These are phyloP conservation scores for Otis tarda DNA, from an alignment of 2,113 vertebrate genomes.

Conservation along the genomic window DNA sequence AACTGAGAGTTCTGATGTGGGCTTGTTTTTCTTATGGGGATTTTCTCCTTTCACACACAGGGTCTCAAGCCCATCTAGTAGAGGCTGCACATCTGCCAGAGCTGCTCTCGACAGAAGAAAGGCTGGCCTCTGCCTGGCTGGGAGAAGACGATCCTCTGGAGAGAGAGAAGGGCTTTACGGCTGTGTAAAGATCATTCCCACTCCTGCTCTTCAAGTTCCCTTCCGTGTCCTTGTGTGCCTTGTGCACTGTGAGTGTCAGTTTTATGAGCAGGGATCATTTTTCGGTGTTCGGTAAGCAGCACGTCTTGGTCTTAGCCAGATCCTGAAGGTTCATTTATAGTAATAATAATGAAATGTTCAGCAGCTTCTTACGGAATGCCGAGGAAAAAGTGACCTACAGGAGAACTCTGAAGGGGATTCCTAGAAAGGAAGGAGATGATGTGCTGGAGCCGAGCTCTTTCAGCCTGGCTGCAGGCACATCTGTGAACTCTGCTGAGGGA, in stretches of 20 bases:
- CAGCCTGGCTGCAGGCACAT: background rate
- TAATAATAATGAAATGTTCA: background rate
- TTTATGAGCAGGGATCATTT: background rate
- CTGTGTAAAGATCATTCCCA: background rate
- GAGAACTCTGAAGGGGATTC: background rate
- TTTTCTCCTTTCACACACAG: background rate
- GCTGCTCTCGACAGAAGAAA: background rate
- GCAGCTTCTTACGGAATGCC: background rate
- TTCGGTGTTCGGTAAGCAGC: background rate
- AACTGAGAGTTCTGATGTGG: background rate
- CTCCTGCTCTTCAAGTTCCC: background rate
- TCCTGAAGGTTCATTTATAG: background rate
- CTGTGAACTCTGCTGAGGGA: background rate
- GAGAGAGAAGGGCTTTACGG: background rate
- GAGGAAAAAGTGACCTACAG: background rate
- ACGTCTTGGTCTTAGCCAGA: background rate
- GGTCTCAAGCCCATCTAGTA: rapidly evolving
- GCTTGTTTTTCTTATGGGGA: background rate
- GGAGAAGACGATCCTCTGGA: background rate
- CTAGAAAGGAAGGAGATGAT: background rate
- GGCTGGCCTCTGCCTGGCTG: background rate
- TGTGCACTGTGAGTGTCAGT: rapidly evolving
- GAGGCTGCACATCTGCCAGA: background rate
- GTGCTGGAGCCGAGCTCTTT: background rate
- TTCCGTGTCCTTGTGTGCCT: rapidly evolving